Evolutionary conservation across 2,888 invertebrate genomes (phyloP).

Genomic region (Ochlodes sylvanus): DNA sequence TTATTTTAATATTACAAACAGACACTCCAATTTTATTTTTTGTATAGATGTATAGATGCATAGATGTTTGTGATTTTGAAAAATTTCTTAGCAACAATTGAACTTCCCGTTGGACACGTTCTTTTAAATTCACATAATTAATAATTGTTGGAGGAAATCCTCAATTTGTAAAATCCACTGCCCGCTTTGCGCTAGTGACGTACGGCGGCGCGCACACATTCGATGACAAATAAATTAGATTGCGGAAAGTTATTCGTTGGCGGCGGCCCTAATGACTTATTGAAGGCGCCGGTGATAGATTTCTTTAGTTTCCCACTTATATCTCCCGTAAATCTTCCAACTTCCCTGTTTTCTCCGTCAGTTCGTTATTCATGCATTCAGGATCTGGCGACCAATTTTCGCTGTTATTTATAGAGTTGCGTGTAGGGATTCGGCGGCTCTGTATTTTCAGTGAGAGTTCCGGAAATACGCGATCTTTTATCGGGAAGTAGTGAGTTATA

Average conservation of each 20-base stretch:
- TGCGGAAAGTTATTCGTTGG: conserved; percentile 26
- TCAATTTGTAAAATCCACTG: not conserved
- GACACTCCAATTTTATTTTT: no score
- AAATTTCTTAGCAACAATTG: no score
- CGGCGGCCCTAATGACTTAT: conserved; percentile 36
- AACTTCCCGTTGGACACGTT: no score
- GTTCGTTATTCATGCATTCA: conserved; percentile 29
- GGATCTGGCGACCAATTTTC: conserved; percentile 5
- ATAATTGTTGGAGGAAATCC: no score
- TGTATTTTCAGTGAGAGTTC: not conserved
- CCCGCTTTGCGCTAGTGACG: not conserved
- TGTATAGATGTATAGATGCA: no score
- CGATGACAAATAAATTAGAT: conserved; percentile 37
- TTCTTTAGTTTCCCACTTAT: conserved; percentile 31
- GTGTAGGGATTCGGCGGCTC: not conserved
- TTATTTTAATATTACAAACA: no score
- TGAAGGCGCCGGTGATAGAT: conserved; percentile 35
- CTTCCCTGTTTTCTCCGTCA: conserved; percentile 22
- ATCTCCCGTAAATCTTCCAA: conserved; percentile 33
- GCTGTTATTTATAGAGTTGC: conserved; percentile 8
- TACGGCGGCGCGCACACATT: conserved; percentile 7
- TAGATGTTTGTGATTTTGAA: no score
- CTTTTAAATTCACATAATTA: no score
- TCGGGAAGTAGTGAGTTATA: not conserved
- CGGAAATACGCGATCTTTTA: conserved; percentile 4